Evolutionary conservation across 2,113 vertebrate species (phyloP).

Genomic region (Trichechus manatus): DNA sequence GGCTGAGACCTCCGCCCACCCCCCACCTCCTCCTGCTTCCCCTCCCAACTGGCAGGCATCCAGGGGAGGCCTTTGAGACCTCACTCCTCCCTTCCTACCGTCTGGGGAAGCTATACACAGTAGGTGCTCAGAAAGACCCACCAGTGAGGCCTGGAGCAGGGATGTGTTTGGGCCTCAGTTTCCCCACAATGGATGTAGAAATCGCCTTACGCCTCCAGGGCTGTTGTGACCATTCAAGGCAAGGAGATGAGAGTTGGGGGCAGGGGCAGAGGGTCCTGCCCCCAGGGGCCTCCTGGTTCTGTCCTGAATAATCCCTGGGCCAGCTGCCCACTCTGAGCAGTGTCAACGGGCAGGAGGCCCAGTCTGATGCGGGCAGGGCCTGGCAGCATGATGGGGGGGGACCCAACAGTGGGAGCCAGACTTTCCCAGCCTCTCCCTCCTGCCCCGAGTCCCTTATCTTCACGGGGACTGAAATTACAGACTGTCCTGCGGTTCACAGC

Average conservation of each 20-base stretch:
- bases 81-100: neutral
- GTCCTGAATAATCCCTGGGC: neutral
- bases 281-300: neutral
- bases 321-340: neutral
- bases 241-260: too few relatives aligned
- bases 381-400: neutral
- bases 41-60: neutral
- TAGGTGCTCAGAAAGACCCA: neutral
- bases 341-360: too few relatives aligned
- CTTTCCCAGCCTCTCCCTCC: fast-evolving
- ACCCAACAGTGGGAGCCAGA: neutral
- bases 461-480: constrained; percentile 29
- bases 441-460: neutral
- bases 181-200: fast-evolving
- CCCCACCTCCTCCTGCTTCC: neutral
- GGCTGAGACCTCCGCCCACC: too few relatives aligned
- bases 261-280: neutral
- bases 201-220: neutral
- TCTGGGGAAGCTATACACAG: neutral
- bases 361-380: neutral
- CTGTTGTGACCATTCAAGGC: neutral
- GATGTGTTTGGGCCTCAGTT: neutral
- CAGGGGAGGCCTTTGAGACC: too few relatives aligned
- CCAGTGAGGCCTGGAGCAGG: too few relatives aligned
- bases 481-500: fast-evolving